Evolutionary conservation across 2,113 vertebrate species (phyloP).

Genomic region (Eulacestoma nigropectus): DNA sequence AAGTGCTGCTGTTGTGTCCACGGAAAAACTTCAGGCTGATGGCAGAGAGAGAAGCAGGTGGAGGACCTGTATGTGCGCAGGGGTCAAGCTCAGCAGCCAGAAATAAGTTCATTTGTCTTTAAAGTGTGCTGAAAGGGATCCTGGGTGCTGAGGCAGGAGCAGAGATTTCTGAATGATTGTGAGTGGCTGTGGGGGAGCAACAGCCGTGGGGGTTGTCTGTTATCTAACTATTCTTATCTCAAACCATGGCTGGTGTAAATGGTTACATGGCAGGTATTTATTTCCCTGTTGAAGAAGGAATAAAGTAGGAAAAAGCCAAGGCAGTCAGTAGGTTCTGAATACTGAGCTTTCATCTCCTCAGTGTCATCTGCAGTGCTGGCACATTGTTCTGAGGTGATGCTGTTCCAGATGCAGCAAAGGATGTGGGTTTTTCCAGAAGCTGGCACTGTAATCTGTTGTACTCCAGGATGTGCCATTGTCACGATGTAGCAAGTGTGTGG

Average conservation of each 20-base stretch:
- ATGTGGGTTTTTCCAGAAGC: background rate
- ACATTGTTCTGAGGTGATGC: background rate
- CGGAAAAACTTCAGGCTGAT: background rate
- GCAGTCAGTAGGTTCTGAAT: background rate
- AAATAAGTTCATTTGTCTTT: background rate
- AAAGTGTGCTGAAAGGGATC: background rate
- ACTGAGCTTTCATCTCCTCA: background rate
- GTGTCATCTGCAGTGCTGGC: background rate
- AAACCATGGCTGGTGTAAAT: background rate
- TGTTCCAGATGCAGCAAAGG: background rate
- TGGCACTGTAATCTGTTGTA: background rate
- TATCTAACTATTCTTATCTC: background rate
- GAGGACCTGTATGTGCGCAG: background rate
- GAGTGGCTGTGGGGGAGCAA: background rate
- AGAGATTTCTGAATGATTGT: background rate
- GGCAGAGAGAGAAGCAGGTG: background rate
- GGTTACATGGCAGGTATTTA: background rate
- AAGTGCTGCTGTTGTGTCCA: background rate
- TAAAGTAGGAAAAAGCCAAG: background rate
- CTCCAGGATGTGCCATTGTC: background rate
- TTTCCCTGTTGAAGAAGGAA: background rate
- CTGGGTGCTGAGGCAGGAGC: background rate
- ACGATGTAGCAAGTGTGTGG: accelerated
- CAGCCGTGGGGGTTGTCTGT: background rate
- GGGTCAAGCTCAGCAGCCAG: background rate